Evolutionary conservation across 2,113 vertebrate genomes (phyloP), one percentile per base, ranked within the genome.

Genomic region (Malurus cyaneus): DNA sequence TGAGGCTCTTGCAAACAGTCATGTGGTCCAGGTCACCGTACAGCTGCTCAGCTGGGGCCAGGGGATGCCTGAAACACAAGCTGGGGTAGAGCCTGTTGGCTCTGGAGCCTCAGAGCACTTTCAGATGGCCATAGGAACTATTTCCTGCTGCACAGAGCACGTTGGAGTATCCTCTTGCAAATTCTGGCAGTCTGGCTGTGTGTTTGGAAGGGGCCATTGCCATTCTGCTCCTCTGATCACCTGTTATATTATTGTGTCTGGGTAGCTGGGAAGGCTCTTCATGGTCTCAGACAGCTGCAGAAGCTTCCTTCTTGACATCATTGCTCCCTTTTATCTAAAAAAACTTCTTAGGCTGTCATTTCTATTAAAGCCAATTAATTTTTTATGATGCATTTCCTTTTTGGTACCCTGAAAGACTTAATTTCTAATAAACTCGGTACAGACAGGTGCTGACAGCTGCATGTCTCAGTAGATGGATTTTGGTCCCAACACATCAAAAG

Each of bases 101-200:
- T 95, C 92, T 95, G 88, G 92, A 92, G 91, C 76, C 94, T 69
- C 84, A 24, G 86, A 95, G 79, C 53, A 6, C 70, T 95, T 94
- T 72, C 50, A 81, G 76, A 81, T 69, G 78, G 72, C 89, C 52
- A 7, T 36, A 57, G 36, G 61, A 86, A 81, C 86, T 92, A 81
- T 94, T 94, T 92, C 88, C 77, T 94, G 94, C 80, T 71, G 0
- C n/a, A 20, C 28, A 6, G 84, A 71, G 60, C 44, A 3, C 34
- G 28, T 41, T 79, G 14, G 80, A 70, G 69, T 64, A 80, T 93
- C 89, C 60, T 67, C 88, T 92, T 92, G 92, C 91, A 70, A 61
- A 62, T 32, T 24, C 49, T 32, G 76, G 1, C 73, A 56, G 70
- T 14, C 52, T 84, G 93, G 73, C 80, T 84, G 34, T 36, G 9